Evolutionary conservation across 2,888 invertebrate genomes (phyloP), one percentile per base, ranked within the genome.

Genomic region (Keiferia lycopersicella): DNA sequence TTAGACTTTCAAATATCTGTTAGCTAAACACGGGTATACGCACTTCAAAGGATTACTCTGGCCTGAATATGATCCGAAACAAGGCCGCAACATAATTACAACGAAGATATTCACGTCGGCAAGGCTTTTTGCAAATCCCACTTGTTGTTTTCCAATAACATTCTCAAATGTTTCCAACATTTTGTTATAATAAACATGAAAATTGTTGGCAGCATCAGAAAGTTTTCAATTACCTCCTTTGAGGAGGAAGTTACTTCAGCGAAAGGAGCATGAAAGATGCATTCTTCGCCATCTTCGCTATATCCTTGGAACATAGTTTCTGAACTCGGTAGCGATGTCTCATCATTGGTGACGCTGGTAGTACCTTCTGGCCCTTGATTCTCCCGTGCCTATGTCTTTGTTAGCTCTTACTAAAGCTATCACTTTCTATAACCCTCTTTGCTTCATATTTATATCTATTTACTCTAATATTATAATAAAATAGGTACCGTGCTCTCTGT

Each of bases 31-130:
- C 65, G 68, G 66, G 59, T 70, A 63, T 67, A 65, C 16, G 64
- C 57, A 76, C 76, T 79, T 77, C 73, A 79, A 74, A 77, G 79
- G 76, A 73, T 76, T 77, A 74, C 71, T 66, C 68, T 74, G 77
- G 73, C 78, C 79, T 71, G 73, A 75, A 76, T 77, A 75, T 76
- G 14, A 75, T 75, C 69, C 16, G 10, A 65, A 71, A 72, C 73
- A 73, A 76, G 77, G 71, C 65, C 70, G 71, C 73, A 73, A 74
- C 74, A 74, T 68, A 77, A 79, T 78, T 75, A 77, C 66, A 51
- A 63, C 70, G 65, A 67, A 69, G 69, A 69, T 69, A 72, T 69
- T 69, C 65, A 64, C 73, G 67, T 71, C 71, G 66, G 68, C 61
- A 68, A 67, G 53, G 64, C 67, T 65, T 68, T 68, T 68, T 1